A percentile compares a stretch with the other conserved stretches of the same genome.
These are phyloP conservation scores for Nymphicus hollandicus DNA, from an alignment of 2,113 vertebrate genomes.

Conservation along the genomic window DNA sequence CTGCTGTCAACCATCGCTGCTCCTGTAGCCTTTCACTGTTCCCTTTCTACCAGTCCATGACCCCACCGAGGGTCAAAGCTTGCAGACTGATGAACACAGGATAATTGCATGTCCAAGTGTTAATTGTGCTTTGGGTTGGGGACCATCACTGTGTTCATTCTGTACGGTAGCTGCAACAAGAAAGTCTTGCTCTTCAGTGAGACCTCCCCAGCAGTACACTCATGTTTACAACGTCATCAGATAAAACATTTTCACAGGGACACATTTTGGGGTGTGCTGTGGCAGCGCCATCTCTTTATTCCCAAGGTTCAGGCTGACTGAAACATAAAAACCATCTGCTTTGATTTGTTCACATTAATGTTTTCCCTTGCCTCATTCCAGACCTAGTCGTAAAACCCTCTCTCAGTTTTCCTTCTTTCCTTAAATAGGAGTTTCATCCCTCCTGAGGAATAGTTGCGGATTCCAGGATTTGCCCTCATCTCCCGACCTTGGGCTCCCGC, in stretches of 20 bases:
- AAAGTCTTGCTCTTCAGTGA: background rate
- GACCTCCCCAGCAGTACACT: background rate
- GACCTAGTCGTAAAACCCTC: background rate
- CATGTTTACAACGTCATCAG: background rate
- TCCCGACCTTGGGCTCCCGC: background rate
- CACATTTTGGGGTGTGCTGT: background rate
- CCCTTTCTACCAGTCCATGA: background rate
- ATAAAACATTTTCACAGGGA: background rate
- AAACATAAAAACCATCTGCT: background rate
- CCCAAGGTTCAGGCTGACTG: background rate
- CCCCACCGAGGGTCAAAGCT: background rate
- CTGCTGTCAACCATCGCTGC: background rate
- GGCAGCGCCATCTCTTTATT: background rate
- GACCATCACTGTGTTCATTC: rapidly evolving
- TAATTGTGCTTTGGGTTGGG: background rate
- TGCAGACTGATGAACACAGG: background rate
- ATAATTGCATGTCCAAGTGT: background rate
- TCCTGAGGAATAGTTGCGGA: background rate
- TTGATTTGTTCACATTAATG: background rate
- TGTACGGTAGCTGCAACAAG: background rate
- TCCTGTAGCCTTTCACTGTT: background rate
- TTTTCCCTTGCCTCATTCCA: background rate
- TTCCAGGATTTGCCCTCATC: background rate
- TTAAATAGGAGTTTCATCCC: background rate
- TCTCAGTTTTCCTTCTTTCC: background rate